Percentiles rank a stretch among this genome's conserved stretches.
These are phyloP conservation scores for Drosophila nasuta DNA, from an alignment of 1,140 invertebrate genomes.

Conservation along the genomic window DNA sequence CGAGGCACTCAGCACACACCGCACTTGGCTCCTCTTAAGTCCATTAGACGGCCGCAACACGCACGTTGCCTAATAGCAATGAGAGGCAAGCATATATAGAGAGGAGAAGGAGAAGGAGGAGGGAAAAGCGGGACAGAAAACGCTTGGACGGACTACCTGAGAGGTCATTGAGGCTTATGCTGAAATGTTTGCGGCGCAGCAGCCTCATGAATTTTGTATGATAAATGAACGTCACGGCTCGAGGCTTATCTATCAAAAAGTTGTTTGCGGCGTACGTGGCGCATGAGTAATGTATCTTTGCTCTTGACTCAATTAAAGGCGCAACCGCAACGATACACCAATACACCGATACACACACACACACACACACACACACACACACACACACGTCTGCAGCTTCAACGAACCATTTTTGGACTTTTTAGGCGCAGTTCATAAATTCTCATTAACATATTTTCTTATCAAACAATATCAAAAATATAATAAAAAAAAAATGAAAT, in stretches of 20 bases:
- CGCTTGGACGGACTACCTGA: conserved; percentile 42
- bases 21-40: conserved; percentile 15
- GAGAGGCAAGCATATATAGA: background rate
- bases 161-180: conserved; percentile 53
- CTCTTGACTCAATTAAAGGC: conserved; percentile 38
- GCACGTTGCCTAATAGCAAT: conserved; percentile 35
- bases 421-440: conserved; percentile 35
- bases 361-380: conserved; percentile 5
- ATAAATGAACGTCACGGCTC: conserved; percentile 78
- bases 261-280: conserved; percentile 64
- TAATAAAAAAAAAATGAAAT: background rate
- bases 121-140: background rate
- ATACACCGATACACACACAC: background rate
- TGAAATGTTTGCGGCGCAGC: conserved; percentile 47
- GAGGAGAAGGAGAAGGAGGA: background rate
- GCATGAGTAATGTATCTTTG: conserved; percentile 69
- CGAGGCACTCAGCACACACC: background rate
- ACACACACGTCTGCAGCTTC: conserved; percentile 3
- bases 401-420: conserved; percentile 7
- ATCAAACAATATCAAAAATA: conserved; percentile 12
- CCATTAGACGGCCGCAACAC: conserved; percentile 50
- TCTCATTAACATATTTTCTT: conserved; percentile 52
- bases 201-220: conserved; percentile 79
- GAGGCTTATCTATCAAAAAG: conserved; percentile 70
- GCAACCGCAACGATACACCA: background rate